A percentile compares a stretch with the other conserved stretches of the same genome.
phyloP scores from a whole-genome alignment of 2,888 invertebrate species.

The Conus canariensis region DNA sequence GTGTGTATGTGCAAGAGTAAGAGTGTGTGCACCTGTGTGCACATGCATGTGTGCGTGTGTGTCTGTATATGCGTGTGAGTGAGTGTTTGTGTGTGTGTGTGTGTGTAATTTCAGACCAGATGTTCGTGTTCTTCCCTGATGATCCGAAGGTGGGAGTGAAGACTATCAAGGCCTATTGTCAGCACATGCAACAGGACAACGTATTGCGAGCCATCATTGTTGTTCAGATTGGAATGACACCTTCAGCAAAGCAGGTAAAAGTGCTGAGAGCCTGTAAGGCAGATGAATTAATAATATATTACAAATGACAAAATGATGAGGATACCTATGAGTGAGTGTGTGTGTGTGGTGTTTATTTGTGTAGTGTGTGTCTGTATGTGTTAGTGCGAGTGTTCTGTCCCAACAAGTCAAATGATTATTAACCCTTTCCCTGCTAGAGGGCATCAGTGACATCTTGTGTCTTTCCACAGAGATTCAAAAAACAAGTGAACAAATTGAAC shows the following conservation, averaged over 20 bases:
- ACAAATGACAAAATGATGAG: neutral
- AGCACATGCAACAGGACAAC: conserved; percentile 99
- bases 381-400: neutral
- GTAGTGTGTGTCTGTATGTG: no score
- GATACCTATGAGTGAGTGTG: no score
- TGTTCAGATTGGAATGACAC: conserved; percentile 98
- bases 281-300: neutral
- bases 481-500: no score
- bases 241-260: conserved; percentile 91
- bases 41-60: neutral
- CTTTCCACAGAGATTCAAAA: no score
- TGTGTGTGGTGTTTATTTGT: no score
- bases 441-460: no score
- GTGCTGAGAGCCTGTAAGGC: neutral
- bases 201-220: conserved; percentile 98
- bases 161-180: conserved; percentile 98
- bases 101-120: conserved; percentile 86
- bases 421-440: neutral
- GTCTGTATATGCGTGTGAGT: neutral
- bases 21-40: neutral
- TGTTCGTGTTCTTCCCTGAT: conserved; percentile 99
- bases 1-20: neutral
- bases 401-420: neutral
- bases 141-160: conserved; percentile 99
- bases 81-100: neutral